Conservation (phyloP, 2,888 invertebrate species). For the Villa cingulata region DNA sequence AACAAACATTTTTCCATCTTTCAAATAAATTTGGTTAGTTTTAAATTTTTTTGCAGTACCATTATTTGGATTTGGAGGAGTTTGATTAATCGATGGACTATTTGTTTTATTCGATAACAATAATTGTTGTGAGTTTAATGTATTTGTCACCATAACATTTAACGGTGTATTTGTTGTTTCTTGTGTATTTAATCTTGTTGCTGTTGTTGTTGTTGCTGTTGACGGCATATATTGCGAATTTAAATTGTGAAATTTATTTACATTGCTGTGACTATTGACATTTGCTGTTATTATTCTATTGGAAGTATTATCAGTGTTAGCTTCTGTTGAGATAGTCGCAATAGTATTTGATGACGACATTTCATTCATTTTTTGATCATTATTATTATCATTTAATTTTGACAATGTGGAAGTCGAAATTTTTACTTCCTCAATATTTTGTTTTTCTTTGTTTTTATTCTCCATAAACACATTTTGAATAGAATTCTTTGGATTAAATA, state of each 20-base stretch:
- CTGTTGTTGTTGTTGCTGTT: background rate
- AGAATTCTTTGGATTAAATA: conserved; percentile 16
- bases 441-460: too few species aligned
- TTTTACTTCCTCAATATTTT: too few species aligned
- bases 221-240: background rate
- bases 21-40: conserved; percentile 22
- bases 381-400: too few species aligned
- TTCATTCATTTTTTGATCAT: too few species aligned
- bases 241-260: background rate
- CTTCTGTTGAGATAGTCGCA: background rate
- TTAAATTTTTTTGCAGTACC: background rate
- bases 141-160: too few species aligned
- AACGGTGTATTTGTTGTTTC: background rate
- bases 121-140: too few species aligned
- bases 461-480: background rate
- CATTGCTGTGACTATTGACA: background rate
- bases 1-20: conserved; percentile 32
- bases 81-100: too few species aligned
- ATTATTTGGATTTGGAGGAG: too few species aligned
- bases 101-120: too few species aligned
- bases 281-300: background rate
- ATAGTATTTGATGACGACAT: too few species aligned
- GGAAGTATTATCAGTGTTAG: background rate
- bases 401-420: too few species aligned
- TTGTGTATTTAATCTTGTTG: background rate